A percentile compares a stretch with the other conserved stretches of the same genome.
Conservation (phyloP, 2,888 invertebrate genomes). For the Empis stercorea region DNA sequence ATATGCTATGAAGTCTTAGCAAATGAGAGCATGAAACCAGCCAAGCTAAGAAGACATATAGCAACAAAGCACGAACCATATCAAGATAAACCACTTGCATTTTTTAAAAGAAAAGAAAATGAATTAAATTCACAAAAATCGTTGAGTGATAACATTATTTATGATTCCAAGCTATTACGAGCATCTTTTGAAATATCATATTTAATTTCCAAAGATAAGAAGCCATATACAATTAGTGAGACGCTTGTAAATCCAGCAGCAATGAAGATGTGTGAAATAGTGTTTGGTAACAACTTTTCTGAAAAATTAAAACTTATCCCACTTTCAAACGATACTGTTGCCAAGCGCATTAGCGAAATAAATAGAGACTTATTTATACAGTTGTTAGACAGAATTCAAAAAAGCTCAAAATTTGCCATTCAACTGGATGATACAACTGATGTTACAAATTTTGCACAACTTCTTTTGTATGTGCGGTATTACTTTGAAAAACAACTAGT, state of each 20-base stretch:
- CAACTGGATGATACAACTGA: neutral
- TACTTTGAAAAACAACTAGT: neutral
- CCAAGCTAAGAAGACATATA: neutral
- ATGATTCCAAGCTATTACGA: neutral
- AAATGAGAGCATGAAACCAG: neutral
- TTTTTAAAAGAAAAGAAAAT: neutral
- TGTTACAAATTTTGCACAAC: neutral
- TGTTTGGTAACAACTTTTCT: neutral
- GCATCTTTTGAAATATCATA: neutral
- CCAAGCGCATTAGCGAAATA: neutral
- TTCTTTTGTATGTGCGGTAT: neutral
- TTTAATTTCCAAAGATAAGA: neutral
- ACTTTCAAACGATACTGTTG: neutral
- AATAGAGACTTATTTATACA: neutral
- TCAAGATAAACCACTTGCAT: neutral
- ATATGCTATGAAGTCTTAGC: slow-evolving; percentile 2
- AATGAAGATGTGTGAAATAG: neutral
- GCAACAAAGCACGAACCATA: neutral
- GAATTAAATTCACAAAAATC: neutral
- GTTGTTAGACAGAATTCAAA: neutral
- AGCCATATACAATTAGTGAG: neutral
- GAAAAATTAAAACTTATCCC: neutral
- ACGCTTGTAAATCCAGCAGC: neutral
- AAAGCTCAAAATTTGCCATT: neutral
- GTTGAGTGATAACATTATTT: neutral